These are phyloP conservation scores for Ceriagrion tenellum DNA, from an alignment of 2,888 invertebrate species.

Conservation along the genomic window DNA sequence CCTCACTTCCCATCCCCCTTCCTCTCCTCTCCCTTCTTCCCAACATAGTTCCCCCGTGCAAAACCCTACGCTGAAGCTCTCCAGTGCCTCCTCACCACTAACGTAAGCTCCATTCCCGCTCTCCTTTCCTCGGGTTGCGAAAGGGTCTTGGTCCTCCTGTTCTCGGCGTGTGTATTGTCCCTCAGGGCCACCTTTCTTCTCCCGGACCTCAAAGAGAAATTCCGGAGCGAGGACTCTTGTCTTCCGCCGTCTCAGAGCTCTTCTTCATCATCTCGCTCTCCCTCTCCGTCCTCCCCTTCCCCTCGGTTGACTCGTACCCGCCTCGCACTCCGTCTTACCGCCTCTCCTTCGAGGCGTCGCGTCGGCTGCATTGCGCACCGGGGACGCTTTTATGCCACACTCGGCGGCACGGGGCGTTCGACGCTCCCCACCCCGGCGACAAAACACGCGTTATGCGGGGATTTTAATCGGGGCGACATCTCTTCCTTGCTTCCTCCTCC, in stretches of 20 bases:
- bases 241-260: neutral
- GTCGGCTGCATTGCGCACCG: conserved; percentile 42
- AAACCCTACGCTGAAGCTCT: neutral
- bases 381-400: conserved; percentile 51
- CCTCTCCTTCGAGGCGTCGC: conserved; percentile 15
- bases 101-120: neutral
- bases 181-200: conserved; percentile 21
- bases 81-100: neutral
- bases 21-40: neutral
- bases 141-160: neutral
- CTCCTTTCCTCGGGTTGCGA: neutral
- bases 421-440: neutral
- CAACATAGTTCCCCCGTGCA: neutral
- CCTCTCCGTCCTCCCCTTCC: neutral
- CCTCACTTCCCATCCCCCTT: neutral
- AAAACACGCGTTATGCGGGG: conserved; percentile 47
- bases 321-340: neutral
- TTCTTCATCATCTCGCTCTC: neutral
- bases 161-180: conserved; percentile 51
- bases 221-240: conserved; percentile 1
- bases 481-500: neutral
- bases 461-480: conserved; percentile 35
- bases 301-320: neutral
- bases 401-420: conserved; percentile 7
- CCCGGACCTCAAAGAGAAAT: conserved; percentile 55